Base-by-base conservation (phyloP, 2,113 vertebrate genomes). In the Nicator chloris region DNA sequence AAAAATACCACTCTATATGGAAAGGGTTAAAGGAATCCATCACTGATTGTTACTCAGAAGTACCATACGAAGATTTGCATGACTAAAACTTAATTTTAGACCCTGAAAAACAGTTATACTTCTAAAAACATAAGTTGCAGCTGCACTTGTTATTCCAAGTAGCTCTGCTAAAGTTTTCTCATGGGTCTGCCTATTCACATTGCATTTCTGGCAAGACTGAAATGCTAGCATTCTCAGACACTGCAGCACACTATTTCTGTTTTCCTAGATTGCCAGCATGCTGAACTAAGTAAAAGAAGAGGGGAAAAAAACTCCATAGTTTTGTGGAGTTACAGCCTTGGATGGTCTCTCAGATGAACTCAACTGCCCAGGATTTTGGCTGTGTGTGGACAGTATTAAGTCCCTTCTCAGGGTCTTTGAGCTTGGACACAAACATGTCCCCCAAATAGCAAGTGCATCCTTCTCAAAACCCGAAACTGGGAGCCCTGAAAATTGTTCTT, bases 101-200 rank as follows among this genome's bases (percentile, higher is more conserved):
- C 56, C 75, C 56, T 54, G 66, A 91, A 87, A 95, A 90, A 24
- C 33, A 94, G 51, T 63, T 77, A 65, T 1, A 2, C 18, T 91
- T 82, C 71, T 83, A 86, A 91, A 93, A 94, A 70, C 47, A 21
- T 56, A 86, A 91, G 88, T 4, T 91, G 87, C 84, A 97, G 87
- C 73, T 96, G 84, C 87, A 70, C 33, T 90, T 85, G 59, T 42
- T 87, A 94, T 88, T 94, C 78, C 30, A 90, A 90, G 53, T 63
- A 82, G 82, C 59, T 90, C 45, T 85, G 78, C 70, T 90, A 11
- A 65, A 42, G 50, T 91, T 95, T 92, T 86, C 87, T 90, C 70
- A 87, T 87, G 75, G 78, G 54, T 83, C 77, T 80, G 53, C 60
- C 63, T 80, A 63, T 72, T 91, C 91, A 85, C 35, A 44, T 44